A percentile compares a stretch with the other conserved stretches of the same genome.
These are phyloP conservation scores for Rhagonycha fulva DNA, from an alignment of 2,888 invertebrate species.

Conservation along the genomic window DNA sequence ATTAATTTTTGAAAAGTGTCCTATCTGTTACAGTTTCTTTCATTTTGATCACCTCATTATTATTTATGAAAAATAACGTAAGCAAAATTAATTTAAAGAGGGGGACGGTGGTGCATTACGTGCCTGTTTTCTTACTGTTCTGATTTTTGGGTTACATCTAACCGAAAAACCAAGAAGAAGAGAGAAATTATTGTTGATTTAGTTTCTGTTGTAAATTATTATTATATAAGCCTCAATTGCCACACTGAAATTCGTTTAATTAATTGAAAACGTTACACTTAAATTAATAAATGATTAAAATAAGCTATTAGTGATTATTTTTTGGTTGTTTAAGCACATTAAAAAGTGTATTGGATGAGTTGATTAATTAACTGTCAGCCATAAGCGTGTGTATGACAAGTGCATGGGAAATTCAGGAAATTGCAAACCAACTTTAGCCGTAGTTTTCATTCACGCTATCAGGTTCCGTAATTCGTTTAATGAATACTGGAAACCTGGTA, in stretches of 20 bases:
- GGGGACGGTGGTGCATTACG: no score
- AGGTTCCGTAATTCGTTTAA: neutral
- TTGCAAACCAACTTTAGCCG: slow-evolving; percentile 5
- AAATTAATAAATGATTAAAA: neutral
- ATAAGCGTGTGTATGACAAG: neutral
- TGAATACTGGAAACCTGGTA: neutral
- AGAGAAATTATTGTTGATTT: no score
- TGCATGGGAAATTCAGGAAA: slow-evolving; percentile 8
- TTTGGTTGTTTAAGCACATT: neutral
- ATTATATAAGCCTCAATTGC: no score
- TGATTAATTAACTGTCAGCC: slow-evolving; percentile 7
- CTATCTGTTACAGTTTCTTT: no score
- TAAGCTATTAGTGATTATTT: neutral
- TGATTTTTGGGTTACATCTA: no score
- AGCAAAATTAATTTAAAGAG: no score
- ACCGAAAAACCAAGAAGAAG: no score
- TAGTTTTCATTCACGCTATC: neutral
- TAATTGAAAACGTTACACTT: neutral
- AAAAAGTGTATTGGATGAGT: slow-evolving; percentile 3
- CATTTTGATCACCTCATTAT: no score
- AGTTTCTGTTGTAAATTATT: no score
- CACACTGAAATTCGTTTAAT: neutral
- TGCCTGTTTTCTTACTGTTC: no score
- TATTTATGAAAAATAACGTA: no score
- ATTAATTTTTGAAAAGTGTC: no score